These are phyloP conservation scores for Dasypolia templi DNA, from an alignment of 2,888 invertebrate species.

Conservation along the genomic window DNA sequence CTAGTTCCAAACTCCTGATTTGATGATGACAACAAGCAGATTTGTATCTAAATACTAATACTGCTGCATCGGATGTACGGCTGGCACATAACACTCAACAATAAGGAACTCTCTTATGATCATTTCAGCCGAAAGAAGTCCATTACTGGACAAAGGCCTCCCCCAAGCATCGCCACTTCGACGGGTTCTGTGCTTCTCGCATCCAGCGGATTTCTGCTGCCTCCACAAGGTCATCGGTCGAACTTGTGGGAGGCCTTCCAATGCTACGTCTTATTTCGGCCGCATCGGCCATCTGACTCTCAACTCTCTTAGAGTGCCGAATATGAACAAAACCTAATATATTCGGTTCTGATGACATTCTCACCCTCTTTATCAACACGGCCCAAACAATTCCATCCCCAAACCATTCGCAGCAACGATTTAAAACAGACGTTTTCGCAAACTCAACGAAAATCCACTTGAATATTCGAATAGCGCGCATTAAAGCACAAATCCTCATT, in stretches of 20 bases:
- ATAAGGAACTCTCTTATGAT: neutral
- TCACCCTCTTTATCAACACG: neutral
- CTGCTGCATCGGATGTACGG: too few relatives aligned
- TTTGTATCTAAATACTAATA: too few relatives aligned
- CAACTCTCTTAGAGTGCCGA: neutral
- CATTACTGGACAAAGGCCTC: too few relatives aligned
- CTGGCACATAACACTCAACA: neutral
- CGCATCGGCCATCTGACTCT: too few relatives aligned
- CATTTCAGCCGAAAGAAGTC: too few relatives aligned
- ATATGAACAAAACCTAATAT: neutral
- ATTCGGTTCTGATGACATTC: neutral
- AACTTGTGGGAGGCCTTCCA: too few relatives aligned
- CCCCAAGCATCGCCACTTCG: too few relatives aligned
- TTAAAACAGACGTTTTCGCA: conserved; percentile 35
- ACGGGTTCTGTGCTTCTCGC: too few relatives aligned
- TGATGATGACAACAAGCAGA: neutral
- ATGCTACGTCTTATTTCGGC: too few relatives aligned
- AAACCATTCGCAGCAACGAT: conserved; percentile 12
- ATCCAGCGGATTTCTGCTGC: too few relatives aligned
- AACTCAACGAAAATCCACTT: conserved; percentile 30
- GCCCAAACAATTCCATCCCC: neutral
- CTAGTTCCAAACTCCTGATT: neutral
- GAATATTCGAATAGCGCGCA: conserved; percentile 48
- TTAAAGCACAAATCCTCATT: conserved; percentile 65
- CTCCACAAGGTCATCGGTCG: too few relatives aligned